These are phyloP conservation scores for Calameuta filiformis DNA, from an alignment of 2,888 invertebrate species.

Conservation along the genomic window DNA sequence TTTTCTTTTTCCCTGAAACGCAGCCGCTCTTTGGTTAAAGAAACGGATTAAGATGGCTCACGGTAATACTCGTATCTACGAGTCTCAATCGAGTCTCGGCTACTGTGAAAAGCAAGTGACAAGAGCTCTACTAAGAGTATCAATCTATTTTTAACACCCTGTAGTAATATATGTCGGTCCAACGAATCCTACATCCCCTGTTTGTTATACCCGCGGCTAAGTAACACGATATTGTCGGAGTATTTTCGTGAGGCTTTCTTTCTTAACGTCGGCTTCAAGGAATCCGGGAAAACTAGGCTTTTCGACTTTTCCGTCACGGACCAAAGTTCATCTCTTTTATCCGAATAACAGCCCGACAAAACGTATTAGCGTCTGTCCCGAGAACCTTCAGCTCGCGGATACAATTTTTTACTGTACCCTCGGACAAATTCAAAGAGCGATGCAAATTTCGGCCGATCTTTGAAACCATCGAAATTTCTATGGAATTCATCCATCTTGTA, in stretches of 20 bases:
- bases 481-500: not conserved
- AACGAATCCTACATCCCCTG: slow-evolving; percentile 12
- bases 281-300: slow-evolving; percentile 3
- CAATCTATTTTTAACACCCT: slow-evolving; percentile 21
- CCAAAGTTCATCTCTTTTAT: slow-evolving; percentile 6
- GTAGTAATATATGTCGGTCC: slow-evolving; percentile 21
- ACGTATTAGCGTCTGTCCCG: not conserved
- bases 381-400: not conserved
- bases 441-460: not conserved
- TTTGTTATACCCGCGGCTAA: slow-evolving; percentile 15
- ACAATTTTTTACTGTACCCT: not conserved
- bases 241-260: slow-evolving; percentile 18
- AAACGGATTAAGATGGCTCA: not conserved
- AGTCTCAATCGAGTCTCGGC: not conserved
- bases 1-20: not conserved
- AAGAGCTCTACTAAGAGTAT: slow-evolving; percentile 4
- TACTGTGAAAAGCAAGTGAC: slow-evolving; percentile 6
- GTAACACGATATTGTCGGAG: slow-evolving; percentile 24
- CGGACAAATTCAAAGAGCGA: not conserved
- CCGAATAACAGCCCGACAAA: not conserved
- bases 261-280: not conserved
- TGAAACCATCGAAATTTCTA: no score
- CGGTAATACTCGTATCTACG: not conserved
- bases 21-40: not conserved
- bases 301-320: slow-evolving; percentile 2